Evolutionary conservation across 1,140 invertebrate genomes (phyloP).

Genomic region (Anadara kagoshimensis): DNA sequence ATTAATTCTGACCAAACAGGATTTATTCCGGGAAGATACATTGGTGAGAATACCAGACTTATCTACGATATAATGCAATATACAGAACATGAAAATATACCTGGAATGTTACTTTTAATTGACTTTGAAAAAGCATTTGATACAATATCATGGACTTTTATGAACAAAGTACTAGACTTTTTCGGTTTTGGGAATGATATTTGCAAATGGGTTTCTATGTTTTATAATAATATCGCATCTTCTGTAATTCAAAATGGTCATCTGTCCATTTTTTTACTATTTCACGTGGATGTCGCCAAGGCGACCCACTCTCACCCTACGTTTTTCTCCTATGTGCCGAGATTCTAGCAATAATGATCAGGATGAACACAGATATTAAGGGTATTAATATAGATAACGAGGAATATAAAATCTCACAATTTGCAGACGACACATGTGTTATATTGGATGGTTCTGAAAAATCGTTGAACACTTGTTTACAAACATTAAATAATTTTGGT

Average conservation of each 20-base stretch:
- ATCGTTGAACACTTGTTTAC: too few relatives aligned
- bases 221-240: conserved; percentile 22
- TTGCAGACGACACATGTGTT: conserved; percentile 34
- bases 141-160: conserved; percentile 22
- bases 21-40: conserved; percentile 3
- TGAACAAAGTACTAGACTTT: conserved; percentile 20
- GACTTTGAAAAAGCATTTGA: conserved; percentile 40
- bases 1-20: conserved; percentile 16
- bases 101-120: conserved; percentile 28
- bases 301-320: conserved; percentile 22
- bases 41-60: conserved; percentile 20
- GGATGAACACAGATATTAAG: conserved; percentile 22
- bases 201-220: conserved; percentile 30
- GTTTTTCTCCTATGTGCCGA: conserved; percentile 29
- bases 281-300: conserved; percentile 29
- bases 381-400: conserved; percentile 19
- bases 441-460: conserved; percentile 41
- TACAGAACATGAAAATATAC: conserved; percentile 16
- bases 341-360: conserved; percentile 12
- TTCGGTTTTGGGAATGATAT: conserved; percentile 32
- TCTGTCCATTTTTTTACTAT: conserved; percentile 29
- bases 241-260: conserved; percentile 26
- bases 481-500: too few relatives aligned
- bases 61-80: conserved; percentile 11
- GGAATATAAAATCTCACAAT: conserved; percentile 18